phyloP scores from a whole-genome alignment of 2,113 vertebrate species.

The Coracopsis vasa region DNA sequence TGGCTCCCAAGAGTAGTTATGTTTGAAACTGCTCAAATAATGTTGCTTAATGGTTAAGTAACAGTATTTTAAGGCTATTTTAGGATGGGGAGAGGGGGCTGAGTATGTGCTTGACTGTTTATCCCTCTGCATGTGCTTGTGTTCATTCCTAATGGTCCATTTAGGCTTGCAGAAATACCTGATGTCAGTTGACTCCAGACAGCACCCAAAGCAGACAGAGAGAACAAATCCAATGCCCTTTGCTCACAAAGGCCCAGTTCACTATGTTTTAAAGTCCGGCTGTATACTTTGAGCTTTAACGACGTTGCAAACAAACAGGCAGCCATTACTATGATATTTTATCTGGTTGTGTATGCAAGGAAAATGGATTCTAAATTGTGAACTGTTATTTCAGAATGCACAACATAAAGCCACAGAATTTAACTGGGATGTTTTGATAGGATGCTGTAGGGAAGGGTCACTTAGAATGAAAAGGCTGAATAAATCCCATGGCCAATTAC shows the following conservation, averaged over 20 bases:
- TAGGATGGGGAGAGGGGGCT: neutral
- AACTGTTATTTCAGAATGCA: neutral
- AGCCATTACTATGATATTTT: neutral
- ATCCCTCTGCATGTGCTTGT: neutral
- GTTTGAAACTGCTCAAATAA: neutral
- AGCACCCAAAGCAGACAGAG: neutral
- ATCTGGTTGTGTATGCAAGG: neutral
- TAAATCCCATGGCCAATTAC: conserved; percentile 68
- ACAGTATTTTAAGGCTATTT: neutral
- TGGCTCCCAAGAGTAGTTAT: neutral
- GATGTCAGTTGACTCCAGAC: neutral
- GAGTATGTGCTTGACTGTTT: neutral
- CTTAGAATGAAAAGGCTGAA: conserved; percentile 60
- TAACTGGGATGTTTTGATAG: neutral
- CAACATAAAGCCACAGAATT: neutral
- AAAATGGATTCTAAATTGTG: neutral
- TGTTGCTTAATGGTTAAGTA: neutral
- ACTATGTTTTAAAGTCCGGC: neutral
- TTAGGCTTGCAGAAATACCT: neutral
- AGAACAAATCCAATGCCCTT: neutral
- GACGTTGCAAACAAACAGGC: neutral
- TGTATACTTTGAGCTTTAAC: neutral
- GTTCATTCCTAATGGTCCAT: neutral
- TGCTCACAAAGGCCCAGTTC: neutral
- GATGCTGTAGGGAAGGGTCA: conserved; percentile 33